Base-by-base conservation (phyloP, 2,113 vertebrate species). In the Holacanthus passer region DNA sequence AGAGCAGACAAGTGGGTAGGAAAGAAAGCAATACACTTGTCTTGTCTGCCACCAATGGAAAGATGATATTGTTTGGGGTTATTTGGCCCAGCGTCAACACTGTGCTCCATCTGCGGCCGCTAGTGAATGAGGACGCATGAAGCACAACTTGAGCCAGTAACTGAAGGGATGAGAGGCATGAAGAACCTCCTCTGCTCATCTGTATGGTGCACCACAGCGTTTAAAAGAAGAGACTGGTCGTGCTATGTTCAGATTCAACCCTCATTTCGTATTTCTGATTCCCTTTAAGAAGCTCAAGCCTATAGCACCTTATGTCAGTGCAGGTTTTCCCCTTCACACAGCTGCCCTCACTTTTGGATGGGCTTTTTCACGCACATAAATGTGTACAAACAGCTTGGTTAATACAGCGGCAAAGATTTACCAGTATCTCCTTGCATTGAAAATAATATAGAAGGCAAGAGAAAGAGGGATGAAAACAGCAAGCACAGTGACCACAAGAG, bases 11-110 rank as follows among this genome's bases (percentile, higher is more conserved):
- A 86, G 90, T 84, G 91, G 83, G 67, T 79, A 78, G 77, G 84
- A 81, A 86, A 82, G 55, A 87, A 83, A 87, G 81, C 73, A 65
- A 82, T 73, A 83, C 84, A 83, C 88, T 89, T 62, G 73, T 82
- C 78, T 52, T 71, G 48, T 84, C 73, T 60, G 50, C 76, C 79
- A 65, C 79, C 80, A 50, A 87, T 81, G 63, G 80, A 79, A 88
- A 88, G 79, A 88, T 88, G 88, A 89, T 88, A 90, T 85, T 89
- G 91, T 91, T 87, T 63, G n/a, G 27, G 83, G 87, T 73, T 89
- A 43, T 77, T 87, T 91, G 83, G 86, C 86, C 83, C 47, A 1
- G 75, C 81, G 68, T 87, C 86, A 91, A 81, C 66, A 63, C 66
- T 35, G 45, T 52, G 80, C 87, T 87, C 89, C 88, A 89, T 91